A percentile compares a stretch with the other conserved stretches of the same genome.
Evolutionary conservation across 2,888 invertebrate species (phyloP).

Genomic region (Eustalomyia histrio): DNA sequence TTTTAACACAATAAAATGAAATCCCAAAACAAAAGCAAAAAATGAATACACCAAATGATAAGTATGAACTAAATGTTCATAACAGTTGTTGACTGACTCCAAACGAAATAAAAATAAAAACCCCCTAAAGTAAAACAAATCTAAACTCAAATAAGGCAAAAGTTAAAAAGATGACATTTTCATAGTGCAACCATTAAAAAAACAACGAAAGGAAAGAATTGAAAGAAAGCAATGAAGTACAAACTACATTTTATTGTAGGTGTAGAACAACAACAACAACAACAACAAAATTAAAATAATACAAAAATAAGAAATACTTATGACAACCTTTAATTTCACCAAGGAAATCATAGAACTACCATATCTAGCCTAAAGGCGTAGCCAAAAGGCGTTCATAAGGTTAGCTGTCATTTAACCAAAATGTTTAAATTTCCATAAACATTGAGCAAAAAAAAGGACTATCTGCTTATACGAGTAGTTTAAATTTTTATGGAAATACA

Average conservation of each 20-base stretch:
- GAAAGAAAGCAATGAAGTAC: too few relatives aligned
- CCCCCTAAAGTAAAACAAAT: conserved; percentile 46
- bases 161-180: conserved; percentile 61
- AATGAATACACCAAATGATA: background rate
- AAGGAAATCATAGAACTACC: conserved; percentile 14
- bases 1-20: conserved; percentile 45
- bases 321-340: conserved; percentile 32
- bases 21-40: background rate
- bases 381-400: too few relatives aligned
- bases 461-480: too few relatives aligned
- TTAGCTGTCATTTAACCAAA: too few relatives aligned
- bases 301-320: background rate
- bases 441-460: too few relatives aligned
- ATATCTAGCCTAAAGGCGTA: too few relatives aligned
- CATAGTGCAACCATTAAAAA: conserved; percentile 1
- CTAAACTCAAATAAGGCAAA: conserved; percentile 38
- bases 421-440: too few relatives aligned
- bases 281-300: background rate
- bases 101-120: conserved; percentile 9
- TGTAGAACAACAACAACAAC: background rate
- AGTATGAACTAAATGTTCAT: conserved; percentile 57
- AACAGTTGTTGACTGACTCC: conserved; percentile 46
- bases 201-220: too few relatives aligned
- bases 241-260: background rate
- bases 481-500: too few relatives aligned